Evolutionary conservation across 2,888 invertebrate genomes (phyloP).

Genomic region (Limnephilus lunatus): DNA sequence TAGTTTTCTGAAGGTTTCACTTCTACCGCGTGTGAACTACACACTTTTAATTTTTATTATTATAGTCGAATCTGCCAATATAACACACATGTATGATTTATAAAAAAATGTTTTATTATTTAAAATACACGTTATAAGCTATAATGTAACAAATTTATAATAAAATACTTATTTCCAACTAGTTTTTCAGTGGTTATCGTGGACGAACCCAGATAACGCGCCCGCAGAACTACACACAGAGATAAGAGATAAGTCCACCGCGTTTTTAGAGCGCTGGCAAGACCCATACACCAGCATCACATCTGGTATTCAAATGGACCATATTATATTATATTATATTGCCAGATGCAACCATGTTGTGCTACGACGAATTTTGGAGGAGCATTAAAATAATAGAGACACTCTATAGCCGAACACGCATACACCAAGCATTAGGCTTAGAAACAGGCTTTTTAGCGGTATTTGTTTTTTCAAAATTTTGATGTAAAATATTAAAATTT

Average conservation of each 20-base stretch:
- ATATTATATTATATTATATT: not conserved
- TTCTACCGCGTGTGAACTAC: no score
- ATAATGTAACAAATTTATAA: not conserved
- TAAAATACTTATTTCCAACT: not conserved
- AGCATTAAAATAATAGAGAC: not conserved
- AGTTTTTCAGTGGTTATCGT: not conserved
- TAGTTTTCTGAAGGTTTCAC: no score
- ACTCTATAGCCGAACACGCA: not conserved
- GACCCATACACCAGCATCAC: not conserved
- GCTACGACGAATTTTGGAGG: not conserved
- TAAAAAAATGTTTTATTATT: no score
- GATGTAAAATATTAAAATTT: no score
- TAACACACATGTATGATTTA: not conserved
- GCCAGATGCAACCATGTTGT: slow-evolving; percentile 2
- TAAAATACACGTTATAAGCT: not conserved
- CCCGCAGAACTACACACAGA: not conserved
- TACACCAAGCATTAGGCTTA: not conserved
- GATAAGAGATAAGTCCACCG: not conserved
- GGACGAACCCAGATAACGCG: not conserved
- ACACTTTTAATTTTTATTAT: no score
- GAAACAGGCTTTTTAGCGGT: not conserved
- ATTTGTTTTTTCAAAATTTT: no score
- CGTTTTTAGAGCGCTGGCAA: not conserved
- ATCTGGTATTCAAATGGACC: slow-evolving; percentile 2
- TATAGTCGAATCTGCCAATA: no score